These are phyloP conservation scores for Pteronotus mesoamericanus DNA, from an alignment of 2,797 vertebrate species.

Conservation along the genomic window DNA sequence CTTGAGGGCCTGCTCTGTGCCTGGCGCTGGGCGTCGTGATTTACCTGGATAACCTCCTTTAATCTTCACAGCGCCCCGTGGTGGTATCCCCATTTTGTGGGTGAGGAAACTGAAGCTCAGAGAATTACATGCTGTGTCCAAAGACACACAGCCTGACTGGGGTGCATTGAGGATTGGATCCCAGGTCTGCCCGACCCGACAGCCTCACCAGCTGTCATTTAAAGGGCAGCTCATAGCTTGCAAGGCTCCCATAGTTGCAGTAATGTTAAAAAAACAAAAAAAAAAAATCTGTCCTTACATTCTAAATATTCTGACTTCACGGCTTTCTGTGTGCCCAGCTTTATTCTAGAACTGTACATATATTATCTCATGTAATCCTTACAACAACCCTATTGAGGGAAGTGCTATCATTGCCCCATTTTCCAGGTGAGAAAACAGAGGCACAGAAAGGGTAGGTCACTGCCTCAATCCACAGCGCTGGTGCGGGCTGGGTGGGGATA, in stretches of 20 bases:
- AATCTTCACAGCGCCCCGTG: not conserved
- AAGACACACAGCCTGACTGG: not conserved
- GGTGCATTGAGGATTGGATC: not conserved
- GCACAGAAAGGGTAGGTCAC: not conserved
- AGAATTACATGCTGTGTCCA: not conserved
- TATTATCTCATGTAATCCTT: not conserved
- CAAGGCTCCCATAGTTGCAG: not conserved
- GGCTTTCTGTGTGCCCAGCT: not conserved
- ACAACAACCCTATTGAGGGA: no score
- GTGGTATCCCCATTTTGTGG: not conserved
- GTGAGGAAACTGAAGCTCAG: not conserved
- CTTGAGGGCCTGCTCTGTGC: not conserved
- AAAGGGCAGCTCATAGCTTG: not conserved
- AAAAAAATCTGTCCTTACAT: not conserved
- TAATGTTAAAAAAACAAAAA: not conserved
- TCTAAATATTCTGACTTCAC: not conserved
- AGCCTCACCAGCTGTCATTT: not conserved
- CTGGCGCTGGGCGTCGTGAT: not conserved
- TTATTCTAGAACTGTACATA: not conserved
- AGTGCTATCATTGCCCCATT: not conserved
- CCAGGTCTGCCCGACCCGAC: not conserved
- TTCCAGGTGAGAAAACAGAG: not conserved
- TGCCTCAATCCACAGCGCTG: not conserved
- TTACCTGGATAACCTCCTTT: not conserved
- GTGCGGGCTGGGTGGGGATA: not conserved